Conservation (phyloP, 2,888 invertebrate genomes). For the Harpagoxenus sublaevis region DNA sequence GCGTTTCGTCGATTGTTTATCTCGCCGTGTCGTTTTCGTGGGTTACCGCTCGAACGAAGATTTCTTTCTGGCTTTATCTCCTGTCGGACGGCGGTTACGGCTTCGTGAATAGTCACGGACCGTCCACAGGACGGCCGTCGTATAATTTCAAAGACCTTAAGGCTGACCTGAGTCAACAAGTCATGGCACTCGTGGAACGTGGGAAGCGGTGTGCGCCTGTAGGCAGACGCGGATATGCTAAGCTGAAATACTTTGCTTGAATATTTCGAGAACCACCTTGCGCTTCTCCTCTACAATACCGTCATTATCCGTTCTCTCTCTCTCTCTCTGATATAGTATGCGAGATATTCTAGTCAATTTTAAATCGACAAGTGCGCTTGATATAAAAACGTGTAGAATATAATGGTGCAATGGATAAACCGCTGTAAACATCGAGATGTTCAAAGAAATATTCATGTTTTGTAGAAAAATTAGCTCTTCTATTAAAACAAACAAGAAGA, state of each 20-base stretch:
- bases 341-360: not conserved
- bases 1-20: constrained; percentile 57
- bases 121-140: constrained; percentile 62
- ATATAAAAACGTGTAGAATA: not conserved
- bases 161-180: constrained; percentile 77
- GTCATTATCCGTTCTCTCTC: not conserved
- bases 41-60: constrained; percentile 47
- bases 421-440: not conserved
- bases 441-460: not conserved
- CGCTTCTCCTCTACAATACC: not conserved
- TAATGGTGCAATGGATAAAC: not conserved
- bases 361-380: not conserved
- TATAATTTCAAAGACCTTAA: constrained; percentile 74
- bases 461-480: not conserved
- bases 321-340: not conserved
- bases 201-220: constrained; percentile 69
- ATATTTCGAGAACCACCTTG: constrained; percentile 54
- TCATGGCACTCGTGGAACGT: constrained; percentile 67
- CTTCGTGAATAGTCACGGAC: constrained; percentile 70
- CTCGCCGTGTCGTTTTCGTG: constrained; percentile 44
- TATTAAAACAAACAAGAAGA: not conserved
- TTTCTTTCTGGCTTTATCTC: constrained; percentile 57
- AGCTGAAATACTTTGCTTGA: constrained; percentile 51
- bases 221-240: constrained; percentile 63
- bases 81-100: constrained; percentile 56